Evolutionary conservation across 2,797 vertebrate genomes (phyloP).

Genomic region (Thaleichthys pacificus): DNA sequence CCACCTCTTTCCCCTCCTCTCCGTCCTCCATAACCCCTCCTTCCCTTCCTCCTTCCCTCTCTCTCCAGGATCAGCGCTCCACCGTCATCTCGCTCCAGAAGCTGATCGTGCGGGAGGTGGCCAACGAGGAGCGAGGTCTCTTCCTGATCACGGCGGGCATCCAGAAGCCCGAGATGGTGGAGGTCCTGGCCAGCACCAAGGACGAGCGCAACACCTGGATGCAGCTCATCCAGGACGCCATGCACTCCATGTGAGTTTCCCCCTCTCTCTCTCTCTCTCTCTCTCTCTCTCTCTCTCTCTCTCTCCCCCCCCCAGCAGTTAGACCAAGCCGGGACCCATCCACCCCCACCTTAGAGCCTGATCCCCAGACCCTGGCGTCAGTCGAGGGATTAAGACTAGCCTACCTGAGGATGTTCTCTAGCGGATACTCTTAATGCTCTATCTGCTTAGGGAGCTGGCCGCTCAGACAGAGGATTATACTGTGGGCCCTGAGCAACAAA

Average conservation of each 20-base stretch:
- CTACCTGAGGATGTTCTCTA: neutral
- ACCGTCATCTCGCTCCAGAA: conserved; percentile 97
- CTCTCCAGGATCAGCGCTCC: conserved; percentile 88
- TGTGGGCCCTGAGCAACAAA: neutral
- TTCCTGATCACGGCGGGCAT: conserved; percentile 92
- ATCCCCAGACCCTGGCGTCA: neutral
- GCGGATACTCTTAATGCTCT: neutral
- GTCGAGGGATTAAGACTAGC: neutral
- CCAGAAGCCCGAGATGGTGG: conserved; percentile 92
- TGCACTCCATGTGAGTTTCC: conserved; percentile 86
- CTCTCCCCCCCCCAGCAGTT: neutral
- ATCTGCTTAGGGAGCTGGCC: neutral
- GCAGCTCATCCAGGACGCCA: conserved; percentile 87
- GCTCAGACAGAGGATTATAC: neutral
- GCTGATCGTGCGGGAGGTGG: conserved; percentile 93
- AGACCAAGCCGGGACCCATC: neutral
- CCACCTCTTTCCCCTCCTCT: conserved; percentile 25
- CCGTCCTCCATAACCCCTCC: conserved; percentile 29
- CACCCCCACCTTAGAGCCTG: neutral
- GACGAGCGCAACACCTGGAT: conserved; percentile 96
- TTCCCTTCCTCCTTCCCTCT: conserved; percentile 26
- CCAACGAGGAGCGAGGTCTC: conserved; percentile 93
- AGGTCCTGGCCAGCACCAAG: conserved; percentile 88
- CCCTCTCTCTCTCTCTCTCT: no score
- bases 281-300: neutral